A percentile compares a stretch with the other conserved stretches of the same genome.
Conservation (phyloP, 2,888 invertebrate species). For the Hipparchia semele region DNA sequence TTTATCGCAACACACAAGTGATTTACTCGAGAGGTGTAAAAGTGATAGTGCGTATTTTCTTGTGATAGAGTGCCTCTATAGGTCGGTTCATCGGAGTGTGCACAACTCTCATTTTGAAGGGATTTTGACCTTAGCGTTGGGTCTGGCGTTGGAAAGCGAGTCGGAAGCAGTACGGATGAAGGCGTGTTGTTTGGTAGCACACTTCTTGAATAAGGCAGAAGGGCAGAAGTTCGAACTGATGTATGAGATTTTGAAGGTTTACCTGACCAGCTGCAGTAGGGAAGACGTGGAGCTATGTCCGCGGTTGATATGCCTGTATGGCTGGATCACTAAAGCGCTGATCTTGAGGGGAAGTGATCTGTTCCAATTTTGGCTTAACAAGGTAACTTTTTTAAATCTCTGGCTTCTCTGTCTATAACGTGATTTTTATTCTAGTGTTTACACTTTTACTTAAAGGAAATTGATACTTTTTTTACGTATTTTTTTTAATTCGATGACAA, state of each 20-base stretch:
- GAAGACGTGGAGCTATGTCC: constrained; percentile 54
- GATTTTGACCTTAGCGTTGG: constrained; percentile 61
- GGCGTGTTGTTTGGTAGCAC: constrained; percentile 79
- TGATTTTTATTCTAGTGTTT: no score
- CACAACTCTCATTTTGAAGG: constrained; percentile 59
- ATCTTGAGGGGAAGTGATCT: constrained; percentile 66
- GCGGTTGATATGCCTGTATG: constrained; percentile 63
- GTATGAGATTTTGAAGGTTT: constrained; percentile 61
- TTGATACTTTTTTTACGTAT: no score
- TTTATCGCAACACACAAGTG: constrained; percentile 54
- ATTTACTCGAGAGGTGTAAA: constrained; percentile 57
- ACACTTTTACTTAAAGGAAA: no score
- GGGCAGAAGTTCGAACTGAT: constrained; percentile 67
- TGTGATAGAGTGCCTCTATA: constrained; percentile 79
- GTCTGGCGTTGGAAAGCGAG: constrained; percentile 61
- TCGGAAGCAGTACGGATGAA: constrained; percentile 60
- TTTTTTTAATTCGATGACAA: no score
- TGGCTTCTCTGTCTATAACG: no score
- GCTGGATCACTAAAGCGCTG: constrained; percentile 71
- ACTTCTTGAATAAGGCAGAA: constrained; percentile 83
- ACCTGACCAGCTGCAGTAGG: constrained; percentile 51
- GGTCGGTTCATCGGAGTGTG: constrained; percentile 69
- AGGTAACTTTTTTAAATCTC: constrained; percentile 51
- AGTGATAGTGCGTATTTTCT: constrained; percentile 61
- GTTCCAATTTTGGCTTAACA: constrained; percentile 71